Base-by-base conservation (phyloP, 53 echinoderm and acorn worm genomes). In the Stichopus horrens region DNA sequence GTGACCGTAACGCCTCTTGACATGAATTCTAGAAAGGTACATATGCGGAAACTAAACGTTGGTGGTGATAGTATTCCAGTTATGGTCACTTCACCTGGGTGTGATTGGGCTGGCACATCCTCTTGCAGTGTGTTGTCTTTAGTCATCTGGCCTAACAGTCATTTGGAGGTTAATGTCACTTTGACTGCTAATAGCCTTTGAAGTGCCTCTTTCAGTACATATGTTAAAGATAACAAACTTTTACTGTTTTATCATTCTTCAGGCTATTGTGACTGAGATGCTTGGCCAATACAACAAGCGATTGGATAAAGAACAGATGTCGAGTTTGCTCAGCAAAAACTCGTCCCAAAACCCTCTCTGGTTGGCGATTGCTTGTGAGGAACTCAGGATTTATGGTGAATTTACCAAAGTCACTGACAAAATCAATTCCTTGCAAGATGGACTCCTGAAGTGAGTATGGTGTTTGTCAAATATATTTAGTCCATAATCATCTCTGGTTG, bases 291-390 rank as follows among this genome's bases (percentile, higher is more conserved):
- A 95, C 91, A 94, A 95, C 88, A 97, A 97, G 78, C 88, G 90
- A 21, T 95, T 97, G 51, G 97, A 97, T 75, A 56, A 88, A 21
- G 94, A 97, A 58, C 97, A 97, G 93, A 95, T 94, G 97, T 52
- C 93, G 1, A 94, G 92, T 67, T 91, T 97, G 1, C 91, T 97
- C 13, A 83, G 93, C 18, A 97, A 97, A 63, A 91, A 95, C 5
- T 94, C 97, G 0, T 97, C 97, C 5, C 95, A 97, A 93, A 97
- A 97, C 74, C 97, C 97, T 13, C 82, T 97, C 16, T 97, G 97
- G 97, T 57, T 97, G 79, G 92, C 97, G 65, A 97, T 97, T 14
- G 95, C 95, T 9, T 97, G 97, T 59, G 97, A 97, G 83, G 97
- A 97, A 83, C 93, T 97, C 14, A 83, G 97, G 19, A 94, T 97